Base-by-base conservation (phyloP, 2,113 vertebrate genomes). In the Hemichromis elongatus region DNA sequence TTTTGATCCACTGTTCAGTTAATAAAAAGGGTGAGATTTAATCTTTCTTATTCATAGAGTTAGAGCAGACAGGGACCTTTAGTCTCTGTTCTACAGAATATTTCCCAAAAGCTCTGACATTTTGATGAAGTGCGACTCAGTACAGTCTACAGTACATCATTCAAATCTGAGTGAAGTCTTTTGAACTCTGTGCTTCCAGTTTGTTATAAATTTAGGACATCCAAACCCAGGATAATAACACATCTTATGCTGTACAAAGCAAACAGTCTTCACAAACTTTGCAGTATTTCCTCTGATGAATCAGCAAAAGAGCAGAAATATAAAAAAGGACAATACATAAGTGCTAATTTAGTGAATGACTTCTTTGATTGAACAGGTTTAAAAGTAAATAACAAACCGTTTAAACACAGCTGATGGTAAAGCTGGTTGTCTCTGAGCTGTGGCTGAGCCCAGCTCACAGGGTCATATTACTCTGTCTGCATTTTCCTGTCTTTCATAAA, bases 401-500 rank as follows among this genome's bases (percentile, higher is more conserved):
- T 86, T 59, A 19, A 16, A 55, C 47, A 26, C 54, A 85, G 77
- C 79, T 84, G 68, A 81, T 55, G 16, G 8, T 55, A 80, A 87
- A 90, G 78, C 28, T 59, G 77, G 42, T 86, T 63, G 54, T 82
- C 53, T 47, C 45, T 21, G n/a, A 85, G 70, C 26, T 19, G n/a
- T 5, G 47, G 37, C 13, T 56, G 55, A 78, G 75, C 42, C 33
- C 52, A 61, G 81, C 84, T 81, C 79, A 81, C n/a, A 59, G 75
- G 73, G 14, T 28, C 57, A 6, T 61, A 61, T 50, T 37, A 80
- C 88, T 84, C 73, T 19, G 84, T 82, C 85, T 87, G 13, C 78
- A 82, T 85, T 78, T 88, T 88, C 85, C 86, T 83, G 79, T 83
- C 88, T 92, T 93, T 88, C 73, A 53, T 88, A 84, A 85, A 91